Percentiles rank a stretch among this genome's conserved stretches.
Evolutionary conservation across 2,113 vertebrate genomes (phyloP).

Genomic region (Indri indri): DNA sequence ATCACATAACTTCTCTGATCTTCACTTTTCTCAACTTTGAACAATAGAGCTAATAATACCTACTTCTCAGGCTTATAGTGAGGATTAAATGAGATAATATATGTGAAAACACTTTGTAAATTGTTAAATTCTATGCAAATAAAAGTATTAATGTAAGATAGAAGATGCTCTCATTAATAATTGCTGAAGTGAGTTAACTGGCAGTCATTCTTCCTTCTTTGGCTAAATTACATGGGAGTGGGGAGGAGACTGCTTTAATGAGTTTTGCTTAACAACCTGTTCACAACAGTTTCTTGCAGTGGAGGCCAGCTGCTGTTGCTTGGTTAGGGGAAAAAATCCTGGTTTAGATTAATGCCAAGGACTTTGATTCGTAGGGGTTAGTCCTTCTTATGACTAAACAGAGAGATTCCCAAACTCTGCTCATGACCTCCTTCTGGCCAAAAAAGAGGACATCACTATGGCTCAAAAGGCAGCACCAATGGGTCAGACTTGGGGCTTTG

Average conservation of each 20-base stretch:
- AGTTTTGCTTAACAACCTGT: background rate
- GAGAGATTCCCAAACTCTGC: too few species aligned
- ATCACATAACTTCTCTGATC: background rate
- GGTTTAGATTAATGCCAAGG: background rate
- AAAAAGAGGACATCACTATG: background rate
- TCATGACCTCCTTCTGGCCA: background rate
- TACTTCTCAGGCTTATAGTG: background rate
- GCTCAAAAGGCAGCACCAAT: background rate
- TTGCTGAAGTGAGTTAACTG: background rate
- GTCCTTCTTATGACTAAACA: background rate
- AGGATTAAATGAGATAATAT: background rate
- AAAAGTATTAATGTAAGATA: background rate
- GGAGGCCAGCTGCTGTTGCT: background rate
- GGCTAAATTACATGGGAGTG: background rate
- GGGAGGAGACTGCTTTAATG: background rate
- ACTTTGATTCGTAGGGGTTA: background rate
- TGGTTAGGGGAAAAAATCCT: background rate
- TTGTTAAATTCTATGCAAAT: background rate
- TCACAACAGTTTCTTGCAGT: background rate
- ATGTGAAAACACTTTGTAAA: background rate
- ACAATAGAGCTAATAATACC: background rate
- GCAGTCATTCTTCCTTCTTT: background rate
- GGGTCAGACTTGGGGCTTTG: background rate
- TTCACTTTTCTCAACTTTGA: conserved; percentile 1
- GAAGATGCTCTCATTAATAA: background rate